Evolutionary conservation across 23 tunicate genomes (phyloP).

Genomic region (Diplosoma virens): DNA sequence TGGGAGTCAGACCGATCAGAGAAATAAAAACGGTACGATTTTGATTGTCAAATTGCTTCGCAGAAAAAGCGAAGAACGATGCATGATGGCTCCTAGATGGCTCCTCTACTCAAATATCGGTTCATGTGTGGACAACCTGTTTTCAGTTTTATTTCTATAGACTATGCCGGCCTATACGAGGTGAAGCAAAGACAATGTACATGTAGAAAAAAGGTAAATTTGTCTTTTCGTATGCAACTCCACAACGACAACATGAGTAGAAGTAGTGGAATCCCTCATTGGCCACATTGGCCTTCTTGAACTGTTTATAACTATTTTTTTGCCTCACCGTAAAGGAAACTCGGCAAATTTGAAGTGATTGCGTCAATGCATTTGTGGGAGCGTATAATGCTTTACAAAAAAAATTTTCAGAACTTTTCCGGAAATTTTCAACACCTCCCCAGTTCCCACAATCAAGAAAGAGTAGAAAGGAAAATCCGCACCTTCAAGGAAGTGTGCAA

Average conservation of each 20-base stretch:
- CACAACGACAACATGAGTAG: not conserved
- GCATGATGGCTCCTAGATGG: too few relatives aligned
- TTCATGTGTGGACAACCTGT: too few relatives aligned
- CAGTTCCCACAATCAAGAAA: not conserved
- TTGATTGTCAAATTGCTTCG: not conserved
- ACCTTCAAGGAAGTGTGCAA: not conserved
- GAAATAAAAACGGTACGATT: conserved; percentile 1
- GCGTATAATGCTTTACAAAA: not conserved
- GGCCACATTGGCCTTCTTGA: not conserved
- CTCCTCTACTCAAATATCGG: too few relatives aligned
- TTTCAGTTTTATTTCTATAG: too few relatives aligned
- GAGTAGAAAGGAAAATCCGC: not conserved
- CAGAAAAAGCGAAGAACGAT: too few relatives aligned
- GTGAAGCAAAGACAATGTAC: too few relatives aligned
- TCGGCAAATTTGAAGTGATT: not conserved
- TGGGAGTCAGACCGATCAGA: not conserved
- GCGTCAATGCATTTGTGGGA: not conserved
- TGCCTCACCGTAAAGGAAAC: not conserved
- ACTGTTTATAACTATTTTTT: not conserved
- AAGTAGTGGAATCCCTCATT: not conserved
- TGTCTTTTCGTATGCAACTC: too few relatives aligned
- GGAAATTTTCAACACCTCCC: conserved; percentile 1
- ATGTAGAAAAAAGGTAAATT: too few relatives aligned
- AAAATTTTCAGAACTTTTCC: not conserved
- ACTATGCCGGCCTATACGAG: too few relatives aligned